A percentile compares a stretch with the other conserved stretches of the same genome.
Conservation (phyloP, 2,113 vertebrate genomes). For the Vireo altiloquus region DNA sequence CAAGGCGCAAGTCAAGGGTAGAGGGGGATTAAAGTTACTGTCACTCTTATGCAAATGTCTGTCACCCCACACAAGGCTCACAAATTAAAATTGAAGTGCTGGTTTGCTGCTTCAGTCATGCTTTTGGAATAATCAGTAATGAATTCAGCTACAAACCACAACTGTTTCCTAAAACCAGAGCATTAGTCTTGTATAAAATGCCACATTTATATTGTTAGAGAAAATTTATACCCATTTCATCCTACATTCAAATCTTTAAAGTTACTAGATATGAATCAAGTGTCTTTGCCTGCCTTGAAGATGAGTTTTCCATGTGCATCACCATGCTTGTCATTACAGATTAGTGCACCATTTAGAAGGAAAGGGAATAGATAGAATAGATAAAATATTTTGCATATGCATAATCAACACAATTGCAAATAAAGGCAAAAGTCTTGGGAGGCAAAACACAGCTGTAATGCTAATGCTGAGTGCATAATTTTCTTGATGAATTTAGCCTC, state of each 20-base stretch:
- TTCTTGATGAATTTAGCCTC: slow-evolving; percentile 42
- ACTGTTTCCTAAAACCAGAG: slow-evolving; percentile 20
- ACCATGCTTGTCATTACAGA: slow-evolving; percentile 53
- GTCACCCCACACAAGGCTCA: slow-evolving; percentile 23
- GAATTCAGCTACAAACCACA: slow-evolving; percentile 21
- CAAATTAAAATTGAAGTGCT: slow-evolving; percentile 60
- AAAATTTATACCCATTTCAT: slow-evolving; percentile 29
- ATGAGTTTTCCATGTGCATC: slow-evolving; percentile 42
- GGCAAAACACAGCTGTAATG: slow-evolving; percentile 60
- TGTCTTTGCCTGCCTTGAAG: slow-evolving; percentile 26
- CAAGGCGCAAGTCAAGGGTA: slow-evolving; percentile 20
- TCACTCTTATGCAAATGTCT: slow-evolving; percentile 59
- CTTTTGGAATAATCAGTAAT: slow-evolving; percentile 45
- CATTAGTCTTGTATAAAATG: background rate
- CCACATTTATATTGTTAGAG: background rate
- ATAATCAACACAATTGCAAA: slow-evolving; percentile 59
- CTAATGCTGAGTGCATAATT: slow-evolving; percentile 45
- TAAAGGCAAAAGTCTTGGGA: slow-evolving; percentile 57
- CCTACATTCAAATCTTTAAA: background rate
- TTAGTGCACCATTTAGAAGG: slow-evolving; percentile 11
- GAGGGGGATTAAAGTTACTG: slow-evolving; percentile 47
- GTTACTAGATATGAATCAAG: background rate
- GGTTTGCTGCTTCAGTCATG: slow-evolving; percentile 14
- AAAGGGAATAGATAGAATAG: slow-evolving; percentile 7
- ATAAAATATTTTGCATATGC: slow-evolving; percentile 62